Evolutionary conservation across 2,113 vertebrate genomes (phyloP).

Genomic region (Micronycteris hirsuta): DNA sequence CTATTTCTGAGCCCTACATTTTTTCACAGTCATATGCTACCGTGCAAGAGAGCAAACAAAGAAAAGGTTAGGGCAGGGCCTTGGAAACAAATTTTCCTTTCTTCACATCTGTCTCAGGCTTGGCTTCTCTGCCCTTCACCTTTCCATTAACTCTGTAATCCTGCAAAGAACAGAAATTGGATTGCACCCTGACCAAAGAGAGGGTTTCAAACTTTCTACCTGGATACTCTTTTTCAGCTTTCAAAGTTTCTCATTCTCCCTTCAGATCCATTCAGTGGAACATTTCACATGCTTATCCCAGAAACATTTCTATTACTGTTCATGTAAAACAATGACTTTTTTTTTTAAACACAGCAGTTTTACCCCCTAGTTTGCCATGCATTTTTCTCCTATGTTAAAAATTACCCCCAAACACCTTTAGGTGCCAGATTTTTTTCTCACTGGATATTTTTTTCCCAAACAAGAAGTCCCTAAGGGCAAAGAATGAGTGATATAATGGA

Average conservation of each 20-base stretch:
- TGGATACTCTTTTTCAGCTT: neutral
- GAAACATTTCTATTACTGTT: neutral
- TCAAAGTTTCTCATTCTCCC: neutral
- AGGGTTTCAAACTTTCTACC: neutral
- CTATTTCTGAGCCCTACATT: neutral
- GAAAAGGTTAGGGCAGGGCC: constrained; percentile 49
- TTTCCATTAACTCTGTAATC: constrained; percentile 60
- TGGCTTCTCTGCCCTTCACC: constrained; percentile 59
- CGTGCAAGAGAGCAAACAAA: constrained; percentile 39
- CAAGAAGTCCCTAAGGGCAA: neutral
- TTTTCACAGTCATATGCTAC: neutral
- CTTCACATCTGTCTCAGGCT: constrained; percentile 51
- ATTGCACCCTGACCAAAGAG: neutral
- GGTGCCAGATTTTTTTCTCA: neutral
- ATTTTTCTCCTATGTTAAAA: neutral
- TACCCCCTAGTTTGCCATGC: neutral
- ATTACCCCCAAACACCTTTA: neutral
- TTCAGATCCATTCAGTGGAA: neutral
- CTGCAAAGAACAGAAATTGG: constrained; percentile 51
- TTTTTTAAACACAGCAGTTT: neutral
- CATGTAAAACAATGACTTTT: neutral
- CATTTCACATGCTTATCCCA: neutral
- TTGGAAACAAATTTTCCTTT: constrained; percentile 59
- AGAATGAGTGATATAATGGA: neutral
- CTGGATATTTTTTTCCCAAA: neutral